Conservation (phyloP, 2,797 vertebrate species). For the Lacerta bilineata region DNA sequence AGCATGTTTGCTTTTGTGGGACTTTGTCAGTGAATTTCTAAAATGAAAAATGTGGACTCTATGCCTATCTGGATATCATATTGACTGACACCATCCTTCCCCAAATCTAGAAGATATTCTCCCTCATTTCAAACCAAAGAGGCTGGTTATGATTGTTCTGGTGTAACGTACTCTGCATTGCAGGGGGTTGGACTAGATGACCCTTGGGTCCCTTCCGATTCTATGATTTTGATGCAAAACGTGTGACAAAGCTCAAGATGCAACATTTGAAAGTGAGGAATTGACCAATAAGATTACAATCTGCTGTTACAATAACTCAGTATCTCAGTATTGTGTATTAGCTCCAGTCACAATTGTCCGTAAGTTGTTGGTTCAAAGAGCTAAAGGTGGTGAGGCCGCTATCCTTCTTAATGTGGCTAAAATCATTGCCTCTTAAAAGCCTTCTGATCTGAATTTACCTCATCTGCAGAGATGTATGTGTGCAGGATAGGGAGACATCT, state of each 20-base stretch:
- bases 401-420: background rate
- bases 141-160: no score
- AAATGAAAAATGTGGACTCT: no score
- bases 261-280: background rate
- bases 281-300: background rate
- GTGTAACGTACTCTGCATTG: no score
- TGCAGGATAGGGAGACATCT: background rate
- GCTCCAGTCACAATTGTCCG: background rate
- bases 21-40: no score
- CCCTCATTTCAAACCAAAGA: no score
- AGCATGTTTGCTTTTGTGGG: no score
- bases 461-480: background rate
- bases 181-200: no score
- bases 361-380: background rate
- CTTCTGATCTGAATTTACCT: background rate
- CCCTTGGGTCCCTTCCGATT: no score
- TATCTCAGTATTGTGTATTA: no score
- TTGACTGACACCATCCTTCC: no score
- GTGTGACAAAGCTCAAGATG: background rate
- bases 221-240: background rate
- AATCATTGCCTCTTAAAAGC: background rate
- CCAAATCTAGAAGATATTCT: no score
- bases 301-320: background rate
- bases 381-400: background rate
- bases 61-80: no score